These are phyloP conservation scores for Rhodinocichla rosea DNA, from an alignment of 2,113 vertebrate species.

Conservation along the genomic window DNA sequence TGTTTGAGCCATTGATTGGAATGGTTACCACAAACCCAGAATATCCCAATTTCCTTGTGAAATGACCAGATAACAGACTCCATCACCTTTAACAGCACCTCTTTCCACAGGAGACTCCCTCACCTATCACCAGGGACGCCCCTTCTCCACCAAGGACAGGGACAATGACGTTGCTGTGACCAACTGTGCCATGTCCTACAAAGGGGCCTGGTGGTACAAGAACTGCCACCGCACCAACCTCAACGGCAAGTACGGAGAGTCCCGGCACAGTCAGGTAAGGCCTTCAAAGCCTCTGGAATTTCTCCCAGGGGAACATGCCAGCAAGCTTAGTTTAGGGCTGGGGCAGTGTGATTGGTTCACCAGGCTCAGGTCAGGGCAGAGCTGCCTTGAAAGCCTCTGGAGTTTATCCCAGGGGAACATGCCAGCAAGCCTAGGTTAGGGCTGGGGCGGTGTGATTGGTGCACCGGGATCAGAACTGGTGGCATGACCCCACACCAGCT, in stretches of 20 bases:
- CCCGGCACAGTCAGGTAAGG: slow-evolving; percentile 94
- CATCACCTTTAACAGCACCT: background rate
- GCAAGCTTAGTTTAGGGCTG: background rate
- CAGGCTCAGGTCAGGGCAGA: slow-evolving; percentile 80
- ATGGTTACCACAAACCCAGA: background rate
- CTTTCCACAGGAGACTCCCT: slow-evolving; percentile 89
- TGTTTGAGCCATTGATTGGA: background rate
- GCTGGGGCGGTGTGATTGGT: rapidly evolving
- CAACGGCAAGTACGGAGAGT: slow-evolving; percentile 97
- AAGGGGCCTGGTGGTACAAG: slow-evolving; percentile 99
- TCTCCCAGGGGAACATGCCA: background rate
- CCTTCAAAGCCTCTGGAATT: background rate
- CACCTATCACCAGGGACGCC: slow-evolving; percentile 95
- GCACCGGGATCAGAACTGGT: background rate
- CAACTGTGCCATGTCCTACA: slow-evolving; percentile 97
- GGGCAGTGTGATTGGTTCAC: rapidly evolving
- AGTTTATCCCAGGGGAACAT: background rate
- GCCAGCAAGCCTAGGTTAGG: background rate
- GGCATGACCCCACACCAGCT: background rate
- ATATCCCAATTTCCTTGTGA: background rate
- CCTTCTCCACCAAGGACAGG: slow-evolving; percentile 96
- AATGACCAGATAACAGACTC: background rate
- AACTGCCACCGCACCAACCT: slow-evolving; percentile 98
- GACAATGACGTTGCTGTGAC: slow-evolving; percentile 97
- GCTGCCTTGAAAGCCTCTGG: background rate